A percentile compares a stretch with the other conserved stretches of the same genome.
Evolutionary conservation across 2,888 invertebrate species (phyloP).

Genomic region (Cotesia congregata): DNA sequence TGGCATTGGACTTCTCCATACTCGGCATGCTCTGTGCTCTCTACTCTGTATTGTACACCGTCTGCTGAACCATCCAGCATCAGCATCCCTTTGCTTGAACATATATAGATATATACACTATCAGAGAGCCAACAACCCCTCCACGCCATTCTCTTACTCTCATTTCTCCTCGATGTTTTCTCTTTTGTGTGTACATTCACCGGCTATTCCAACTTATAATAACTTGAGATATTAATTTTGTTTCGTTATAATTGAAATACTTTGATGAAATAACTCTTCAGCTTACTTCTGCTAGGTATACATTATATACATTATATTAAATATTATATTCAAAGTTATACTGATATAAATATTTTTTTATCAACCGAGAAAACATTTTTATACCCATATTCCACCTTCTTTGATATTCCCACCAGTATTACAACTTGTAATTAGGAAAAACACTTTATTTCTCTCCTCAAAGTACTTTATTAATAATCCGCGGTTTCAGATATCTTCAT

Average conservation of each 20-base stretch:
- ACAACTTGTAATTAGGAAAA: no score
- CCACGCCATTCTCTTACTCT: constrained; percentile 7
- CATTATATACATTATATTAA: not conserved
- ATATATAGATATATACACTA: not conserved
- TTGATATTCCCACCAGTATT: no score
- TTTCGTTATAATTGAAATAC: constrained; percentile 20
- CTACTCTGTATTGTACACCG: constrained; percentile 12
- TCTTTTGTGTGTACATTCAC: constrained; percentile 2
- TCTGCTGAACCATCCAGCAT: not conserved
- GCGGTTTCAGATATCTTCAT: no score
- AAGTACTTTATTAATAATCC: no score
- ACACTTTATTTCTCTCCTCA: no score
- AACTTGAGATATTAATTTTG: constrained; percentile 15
- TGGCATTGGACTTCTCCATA: constrained; percentile 5
- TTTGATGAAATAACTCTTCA: constrained; percentile 16
- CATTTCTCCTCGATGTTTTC: not conserved
- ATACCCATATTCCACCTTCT: no score
- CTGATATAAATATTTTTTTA: not conserved
- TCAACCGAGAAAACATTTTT: no score
- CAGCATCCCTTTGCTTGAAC: not conserved
- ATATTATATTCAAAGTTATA: not conserved
- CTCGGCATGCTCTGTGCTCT: constrained; percentile 16
- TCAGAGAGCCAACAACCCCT: not conserved
- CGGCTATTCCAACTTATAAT: constrained; percentile 10
- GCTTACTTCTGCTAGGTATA: not conserved